Evolutionary conservation across 2,797 vertebrate species (phyloP).

Genomic region (Accipiter badius): DNA sequence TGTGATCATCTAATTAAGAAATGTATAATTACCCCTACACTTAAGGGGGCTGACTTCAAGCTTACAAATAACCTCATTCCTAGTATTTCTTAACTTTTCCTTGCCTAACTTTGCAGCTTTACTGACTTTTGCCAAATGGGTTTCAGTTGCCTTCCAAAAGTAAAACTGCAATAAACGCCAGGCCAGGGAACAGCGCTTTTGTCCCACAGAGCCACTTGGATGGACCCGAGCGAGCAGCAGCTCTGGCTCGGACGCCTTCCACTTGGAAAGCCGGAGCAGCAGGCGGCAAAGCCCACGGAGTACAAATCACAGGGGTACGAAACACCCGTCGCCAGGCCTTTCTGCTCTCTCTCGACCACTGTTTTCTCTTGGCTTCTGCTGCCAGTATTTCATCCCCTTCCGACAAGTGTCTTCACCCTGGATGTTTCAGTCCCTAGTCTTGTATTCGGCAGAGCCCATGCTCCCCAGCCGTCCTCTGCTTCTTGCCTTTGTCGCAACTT

Average conservation of each 20-base stretch:
- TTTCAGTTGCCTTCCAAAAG: background rate
- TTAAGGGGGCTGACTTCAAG: background rate
- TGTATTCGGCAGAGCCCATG: rapidly evolving
- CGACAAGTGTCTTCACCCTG: background rate
- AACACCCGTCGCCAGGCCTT: background rate
- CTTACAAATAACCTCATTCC: background rate
- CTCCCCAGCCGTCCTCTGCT: background rate
- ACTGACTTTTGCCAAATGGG: background rate
- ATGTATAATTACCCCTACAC: background rate
- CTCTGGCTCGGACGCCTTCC: background rate
- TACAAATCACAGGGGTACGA: background rate
- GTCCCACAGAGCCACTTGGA: background rate
- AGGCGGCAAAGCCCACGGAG: background rate
- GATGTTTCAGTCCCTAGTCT: background rate
- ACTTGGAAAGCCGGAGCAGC: background rate
- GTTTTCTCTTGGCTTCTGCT: background rate
- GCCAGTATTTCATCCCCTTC: background rate
- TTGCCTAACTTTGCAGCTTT: background rate
- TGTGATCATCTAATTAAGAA: background rate
- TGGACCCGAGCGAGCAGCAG: background rate
- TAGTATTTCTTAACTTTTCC: background rate
- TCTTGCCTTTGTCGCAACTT: background rate
- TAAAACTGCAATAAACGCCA: background rate
- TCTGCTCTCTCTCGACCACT: background rate
- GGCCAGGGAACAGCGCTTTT: background rate